Percentiles rank a stretch among this genome's conserved stretches.
Conservation (phyloP, 2,113 vertebrate genomes). For the Glaucomys volans region DNA sequence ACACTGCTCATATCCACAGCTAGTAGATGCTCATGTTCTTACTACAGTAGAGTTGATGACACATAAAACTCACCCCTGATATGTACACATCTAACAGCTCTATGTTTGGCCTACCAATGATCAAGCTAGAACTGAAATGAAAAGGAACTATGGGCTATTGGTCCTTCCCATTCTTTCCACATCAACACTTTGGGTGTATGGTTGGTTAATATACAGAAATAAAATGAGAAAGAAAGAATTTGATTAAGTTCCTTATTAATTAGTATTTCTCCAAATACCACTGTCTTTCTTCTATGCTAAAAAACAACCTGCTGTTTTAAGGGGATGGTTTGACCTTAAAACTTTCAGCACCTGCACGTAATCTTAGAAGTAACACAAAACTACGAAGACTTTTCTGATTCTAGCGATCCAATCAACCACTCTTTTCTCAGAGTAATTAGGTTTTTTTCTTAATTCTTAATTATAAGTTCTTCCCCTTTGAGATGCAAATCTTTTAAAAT, state of each 20-base stretch:
- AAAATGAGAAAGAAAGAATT: background rate
- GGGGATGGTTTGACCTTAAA: background rate
- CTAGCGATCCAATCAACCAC: background rate
- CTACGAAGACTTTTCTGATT: background rate
- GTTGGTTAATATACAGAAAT: background rate
- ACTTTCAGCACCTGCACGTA: background rate
- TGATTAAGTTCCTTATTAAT: background rate
- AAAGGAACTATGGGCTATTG: background rate
- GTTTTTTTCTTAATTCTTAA: background rate
- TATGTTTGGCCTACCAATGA: background rate
- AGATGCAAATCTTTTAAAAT: conserved; percentile 13
- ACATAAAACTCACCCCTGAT: background rate
- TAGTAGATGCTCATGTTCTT: background rate
- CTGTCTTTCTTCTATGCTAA: background rate
- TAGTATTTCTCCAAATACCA: background rate
- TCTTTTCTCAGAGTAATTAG: background rate
- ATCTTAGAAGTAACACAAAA: background rate
- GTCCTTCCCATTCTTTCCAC: background rate
- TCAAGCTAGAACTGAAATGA: background rate
- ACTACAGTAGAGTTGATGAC: background rate
- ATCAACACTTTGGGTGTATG: background rate
- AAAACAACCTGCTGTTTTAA: background rate
- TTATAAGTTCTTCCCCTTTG: background rate
- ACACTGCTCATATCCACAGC: background rate
- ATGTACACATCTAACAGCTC: background rate